phyloP scores from a whole-genome alignment of 2,113 vertebrate species.

The Daphoenositta chrysoptera region DNA sequence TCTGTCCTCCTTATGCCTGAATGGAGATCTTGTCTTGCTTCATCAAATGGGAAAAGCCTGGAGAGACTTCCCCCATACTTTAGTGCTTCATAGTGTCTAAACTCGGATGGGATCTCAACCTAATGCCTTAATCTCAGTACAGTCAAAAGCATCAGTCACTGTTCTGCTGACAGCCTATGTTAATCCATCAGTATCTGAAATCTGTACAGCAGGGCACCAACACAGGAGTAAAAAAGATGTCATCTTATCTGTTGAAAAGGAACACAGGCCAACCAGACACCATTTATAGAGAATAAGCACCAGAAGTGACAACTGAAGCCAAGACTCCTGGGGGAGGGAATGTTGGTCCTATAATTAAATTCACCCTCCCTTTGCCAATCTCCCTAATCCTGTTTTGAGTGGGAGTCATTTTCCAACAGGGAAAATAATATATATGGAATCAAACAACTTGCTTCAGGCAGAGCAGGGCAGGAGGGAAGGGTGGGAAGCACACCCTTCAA shows the following conservation, averaged over 20 bases:
- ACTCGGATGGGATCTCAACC: neutral
- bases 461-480: neutral
- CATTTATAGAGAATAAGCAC: neutral
- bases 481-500: slow-evolving; percentile 6
- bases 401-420: slow-evolving; percentile 19
- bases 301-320: slow-evolving; percentile 15
- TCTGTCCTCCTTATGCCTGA: neutral
- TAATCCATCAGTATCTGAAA: neutral
- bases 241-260: neutral
- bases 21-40: neutral
- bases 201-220: neutral
- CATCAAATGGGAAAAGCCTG: neutral
- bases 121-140: neutral
- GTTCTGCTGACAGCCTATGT: neutral
- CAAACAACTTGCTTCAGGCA: slow-evolving; percentile 49
- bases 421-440: slow-evolving; percentile 26
- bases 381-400: slow-evolving; percentile 58
- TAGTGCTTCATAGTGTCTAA: neutral
- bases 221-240: neutral
- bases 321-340: slow-evolving; percentile 15
- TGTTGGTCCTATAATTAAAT: slow-evolving; percentile 54
- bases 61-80: neutral
- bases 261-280: neutral
- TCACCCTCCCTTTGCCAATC: slow-evolving; percentile 30
- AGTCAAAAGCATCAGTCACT: neutral